phyloP scores from a whole-genome alignment of 2,113 vertebrate species.

The Ursus arctos region DNA sequence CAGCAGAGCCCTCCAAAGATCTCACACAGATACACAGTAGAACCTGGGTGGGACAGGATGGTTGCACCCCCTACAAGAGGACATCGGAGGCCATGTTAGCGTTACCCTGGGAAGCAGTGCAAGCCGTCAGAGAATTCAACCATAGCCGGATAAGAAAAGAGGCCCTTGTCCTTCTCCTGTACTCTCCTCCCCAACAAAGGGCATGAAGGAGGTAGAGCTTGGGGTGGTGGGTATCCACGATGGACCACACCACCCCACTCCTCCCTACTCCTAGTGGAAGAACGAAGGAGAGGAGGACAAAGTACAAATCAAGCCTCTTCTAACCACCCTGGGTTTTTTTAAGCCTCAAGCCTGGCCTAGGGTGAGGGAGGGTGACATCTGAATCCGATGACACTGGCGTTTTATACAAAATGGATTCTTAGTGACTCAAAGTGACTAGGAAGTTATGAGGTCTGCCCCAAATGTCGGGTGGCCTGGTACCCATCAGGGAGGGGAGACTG shows the following conservation, averaged over 20 bases:
- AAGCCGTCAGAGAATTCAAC: neutral
- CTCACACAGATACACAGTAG: rapidly evolving
- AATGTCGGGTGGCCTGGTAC: neutral
- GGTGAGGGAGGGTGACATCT: neutral
- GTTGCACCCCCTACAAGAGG: neutral
- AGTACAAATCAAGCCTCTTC: neutral
- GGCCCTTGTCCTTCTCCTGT: neutral
- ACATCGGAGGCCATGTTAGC: rapidly evolving
- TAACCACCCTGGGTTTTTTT: neutral
- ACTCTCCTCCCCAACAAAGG: neutral
- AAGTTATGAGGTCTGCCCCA: neutral
- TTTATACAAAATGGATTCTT: neutral
- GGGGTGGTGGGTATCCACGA: neutral
- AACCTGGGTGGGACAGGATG: neutral
- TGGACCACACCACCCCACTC: neutral
- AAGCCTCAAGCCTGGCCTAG: neutral
- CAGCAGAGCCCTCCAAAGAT: neutral
- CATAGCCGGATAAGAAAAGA: neutral
- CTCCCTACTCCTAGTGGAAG: neutral
- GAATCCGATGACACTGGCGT: neutral
- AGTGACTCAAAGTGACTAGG: neutral
- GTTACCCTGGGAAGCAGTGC: neutral
- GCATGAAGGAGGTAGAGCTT: neutral
- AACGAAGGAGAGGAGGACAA: neutral
- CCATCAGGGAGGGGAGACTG: neutral